Evolutionary conservation across 2,113 vertebrate species (phyloP), one percentile per base, ranked within the genome.

Genomic region (Odontophorus gujanensis): DNA sequence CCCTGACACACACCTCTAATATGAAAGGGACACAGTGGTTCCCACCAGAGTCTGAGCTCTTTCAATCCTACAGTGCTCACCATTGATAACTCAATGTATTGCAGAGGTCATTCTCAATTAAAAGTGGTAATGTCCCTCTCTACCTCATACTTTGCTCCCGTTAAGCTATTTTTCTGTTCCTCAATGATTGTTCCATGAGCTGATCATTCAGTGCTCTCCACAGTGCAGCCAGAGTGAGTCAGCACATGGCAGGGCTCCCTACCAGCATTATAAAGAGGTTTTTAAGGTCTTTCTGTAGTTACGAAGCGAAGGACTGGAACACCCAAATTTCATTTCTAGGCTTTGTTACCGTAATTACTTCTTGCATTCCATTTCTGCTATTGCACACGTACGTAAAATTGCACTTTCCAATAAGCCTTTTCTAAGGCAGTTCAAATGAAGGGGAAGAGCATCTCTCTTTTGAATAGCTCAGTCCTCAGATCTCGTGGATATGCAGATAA

Each of bases 401-500:
- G 13, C 26, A 3, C 21, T 34, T 36, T 11, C 9, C 3, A 47
- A 26, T 63, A 20, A 80, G 30, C 36, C 72, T 51, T 13, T 71
- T 53, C 25, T 25, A 57, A 57, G 51, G 47, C 36, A 73, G 50
- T 15, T 84, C 71, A 51, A 30, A 32, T 7, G 42, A 66, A 68
- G 42, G 69, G 22, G 9, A n/a, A 28, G 69, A 36, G 50, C 14
- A n/a, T 18, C 58, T 66, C 81, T 90, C 55, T 69, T 77, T 91
- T 47, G 25, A 74, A 16, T 3, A 73, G 76, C 62, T 83, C 68
- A 45, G 45, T 28, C 71, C 53, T 93, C 76, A 10, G 32, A 53
- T 58, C 62, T 69, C 80, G 58, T 89, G 78, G 84, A 72, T 4
- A 87, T 58, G 73, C 71, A 85, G 67, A 77, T 94, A 73, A 96